A percentile compares a stretch with the other conserved stretches of the same genome.
Conservation (phyloP, 2,113 vertebrate genomes). For the Mormoops blainvillei region DNA sequence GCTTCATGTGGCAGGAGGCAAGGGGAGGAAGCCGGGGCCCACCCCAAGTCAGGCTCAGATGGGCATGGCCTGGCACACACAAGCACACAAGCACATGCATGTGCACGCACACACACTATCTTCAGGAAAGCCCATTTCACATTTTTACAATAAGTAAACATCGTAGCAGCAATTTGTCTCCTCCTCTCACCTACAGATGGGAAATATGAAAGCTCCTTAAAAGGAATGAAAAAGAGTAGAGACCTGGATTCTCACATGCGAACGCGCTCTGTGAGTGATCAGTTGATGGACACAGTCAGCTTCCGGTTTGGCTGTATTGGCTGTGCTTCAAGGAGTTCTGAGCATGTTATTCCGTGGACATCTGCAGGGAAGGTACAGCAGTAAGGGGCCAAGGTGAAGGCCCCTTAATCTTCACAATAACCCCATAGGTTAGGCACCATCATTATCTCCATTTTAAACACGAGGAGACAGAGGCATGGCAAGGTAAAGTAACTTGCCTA, state of each 20-base stretch:
- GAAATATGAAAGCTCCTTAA: neutral
- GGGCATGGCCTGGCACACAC: neutral
- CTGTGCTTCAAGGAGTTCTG: neutral
- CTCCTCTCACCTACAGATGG: neutral
- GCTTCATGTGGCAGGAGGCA: conserved; percentile 26
- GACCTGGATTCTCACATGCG: neutral
- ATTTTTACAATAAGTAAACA: neutral
- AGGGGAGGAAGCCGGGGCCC: conserved; percentile 19
- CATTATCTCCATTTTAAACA: neutral
- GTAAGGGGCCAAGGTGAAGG: neutral
- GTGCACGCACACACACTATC: fast-evolving
- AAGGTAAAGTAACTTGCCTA: neutral
- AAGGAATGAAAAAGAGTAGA: neutral
- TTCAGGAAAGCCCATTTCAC: neutral
- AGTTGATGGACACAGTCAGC: neutral
- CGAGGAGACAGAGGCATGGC: neutral
- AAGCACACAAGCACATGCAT: neutral
- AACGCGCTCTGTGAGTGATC: neutral
- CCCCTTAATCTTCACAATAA: conserved; percentile 1
- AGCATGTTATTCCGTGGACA: neutral
- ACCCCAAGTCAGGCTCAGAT: neutral
- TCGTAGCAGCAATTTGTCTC: neutral
- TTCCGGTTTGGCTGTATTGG: neutral
- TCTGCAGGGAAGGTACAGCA: neutral
- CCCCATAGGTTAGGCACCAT: neutral